phyloP scores from a whole-genome alignment of 2,888 invertebrate genomes.

The Agrochola litura region DNA sequence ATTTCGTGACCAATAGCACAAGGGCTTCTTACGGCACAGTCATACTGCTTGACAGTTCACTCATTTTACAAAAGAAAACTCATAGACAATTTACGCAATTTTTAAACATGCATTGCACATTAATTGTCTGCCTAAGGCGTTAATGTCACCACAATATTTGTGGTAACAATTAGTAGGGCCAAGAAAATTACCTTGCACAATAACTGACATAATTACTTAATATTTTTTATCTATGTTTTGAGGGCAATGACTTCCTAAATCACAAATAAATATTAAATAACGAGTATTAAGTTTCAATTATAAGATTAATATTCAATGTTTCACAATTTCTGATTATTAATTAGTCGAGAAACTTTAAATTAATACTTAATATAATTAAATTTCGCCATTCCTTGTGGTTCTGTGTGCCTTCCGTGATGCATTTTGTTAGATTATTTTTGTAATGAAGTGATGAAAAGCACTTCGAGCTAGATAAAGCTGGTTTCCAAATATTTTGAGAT shows the following conservation, averaged over 20 bases:
- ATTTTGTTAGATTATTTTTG: constrained; percentile 17
- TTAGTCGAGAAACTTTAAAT: constrained; percentile 4
- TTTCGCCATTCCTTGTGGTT: constrained; percentile 25
- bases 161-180: constrained; percentile 53
- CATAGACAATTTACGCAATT: constrained; percentile 37
- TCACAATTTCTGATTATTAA: constrained; percentile 23
- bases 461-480: neutral
- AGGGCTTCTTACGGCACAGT: neutral
- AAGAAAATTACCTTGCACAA: constrained; percentile 53
- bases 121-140: constrained; percentile 35
- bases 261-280: constrained; percentile 34
- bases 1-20: neutral
- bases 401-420: constrained; percentile 24
- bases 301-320: constrained; percentile 17
- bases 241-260: constrained; percentile 36
- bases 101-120: constrained; percentile 18
- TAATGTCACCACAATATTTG: constrained; percentile 52
- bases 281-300: constrained; percentile 16
- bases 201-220: constrained; percentile 55
- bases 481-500: neutral
- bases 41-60: neutral
- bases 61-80: constrained; percentile 11
- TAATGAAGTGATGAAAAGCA: constrained; percentile 29
- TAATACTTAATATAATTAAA: constrained; percentile 13
- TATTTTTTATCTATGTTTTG: constrained; percentile 47